A percentile compares a stretch with the other conserved stretches of the same genome.
These are phyloP conservation scores for Sminthurides aquaticus DNA, from an alignment of 2,888 invertebrate genomes.

Conservation along the genomic window DNA sequence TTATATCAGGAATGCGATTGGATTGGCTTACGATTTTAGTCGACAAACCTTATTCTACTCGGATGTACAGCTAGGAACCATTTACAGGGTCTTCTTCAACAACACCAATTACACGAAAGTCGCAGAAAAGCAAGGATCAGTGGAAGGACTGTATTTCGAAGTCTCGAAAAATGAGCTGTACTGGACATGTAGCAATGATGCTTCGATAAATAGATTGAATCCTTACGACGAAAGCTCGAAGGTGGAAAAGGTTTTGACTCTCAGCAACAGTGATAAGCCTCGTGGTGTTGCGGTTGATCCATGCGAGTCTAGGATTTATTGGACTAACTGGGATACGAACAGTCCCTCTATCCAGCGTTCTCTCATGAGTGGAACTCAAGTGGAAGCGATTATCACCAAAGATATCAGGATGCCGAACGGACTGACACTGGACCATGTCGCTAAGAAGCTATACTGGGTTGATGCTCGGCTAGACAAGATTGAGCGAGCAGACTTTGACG, in stretches of 20 bases:
- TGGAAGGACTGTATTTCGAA: constrained; percentile 79
- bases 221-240: constrained; percentile 43
- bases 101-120: constrained; percentile 61
- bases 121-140: constrained; percentile 72
- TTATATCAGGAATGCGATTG: constrained; percentile 76
- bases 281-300: constrained; percentile 77
- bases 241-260: constrained; percentile 53
- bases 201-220: constrained; percentile 59
- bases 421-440: constrained; percentile 65
- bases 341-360: constrained; percentile 74
- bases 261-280: constrained; percentile 67
- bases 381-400: constrained; percentile 64
- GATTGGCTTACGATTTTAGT: constrained; percentile 69
- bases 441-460: constrained; percentile 73
- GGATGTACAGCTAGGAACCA: constrained; percentile 77
- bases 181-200: constrained; percentile 77
- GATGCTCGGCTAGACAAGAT: constrained; percentile 60
- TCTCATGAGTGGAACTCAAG: constrained; percentile 58
- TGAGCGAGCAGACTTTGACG: constrained; percentile 72
- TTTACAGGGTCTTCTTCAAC: constrained; percentile 73
- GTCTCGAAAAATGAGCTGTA: constrained; percentile 56
- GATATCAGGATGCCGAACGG: constrained; percentile 83
- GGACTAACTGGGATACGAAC: constrained; percentile 46
- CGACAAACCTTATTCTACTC: constrained; percentile 70
- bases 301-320: constrained; percentile 53